These are phyloP conservation scores for Leucoma salicis DNA, from an alignment of 2,888 invertebrate species.

Conservation along the genomic window DNA sequence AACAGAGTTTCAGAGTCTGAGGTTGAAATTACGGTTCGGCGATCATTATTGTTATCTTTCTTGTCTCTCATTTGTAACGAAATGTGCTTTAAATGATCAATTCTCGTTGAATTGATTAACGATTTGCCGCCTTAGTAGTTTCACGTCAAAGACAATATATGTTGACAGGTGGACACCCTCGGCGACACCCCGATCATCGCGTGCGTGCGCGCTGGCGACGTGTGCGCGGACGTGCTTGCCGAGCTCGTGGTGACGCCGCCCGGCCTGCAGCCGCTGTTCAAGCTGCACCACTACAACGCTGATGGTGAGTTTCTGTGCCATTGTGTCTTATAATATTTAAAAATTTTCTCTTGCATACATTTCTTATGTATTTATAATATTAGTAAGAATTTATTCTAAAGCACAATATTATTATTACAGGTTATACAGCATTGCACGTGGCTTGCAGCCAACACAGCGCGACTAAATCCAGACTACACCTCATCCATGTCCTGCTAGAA, in stretches of 20 bases:
- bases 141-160: background rate
- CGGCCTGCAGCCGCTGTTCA: constrained; percentile 52
- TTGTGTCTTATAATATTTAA: no score
- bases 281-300: constrained; percentile 55
- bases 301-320: constrained; percentile 53
- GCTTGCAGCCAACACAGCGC: constrained; percentile 60
- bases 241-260: constrained; percentile 31
- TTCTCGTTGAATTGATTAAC: no score
- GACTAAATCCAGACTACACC: constrained; percentile 40
- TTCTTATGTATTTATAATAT: no score
- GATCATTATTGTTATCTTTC: no score
- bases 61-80: no score
- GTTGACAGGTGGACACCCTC: constrained; percentile 53
- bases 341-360: no score
- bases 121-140: no score
- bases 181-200: constrained; percentile 63
- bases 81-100: no score
- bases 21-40: no score
- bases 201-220: constrained; percentile 63
- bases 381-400: no score
- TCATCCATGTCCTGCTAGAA: constrained; percentile 57
- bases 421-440: constrained; percentile 68
- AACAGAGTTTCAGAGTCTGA: no score
- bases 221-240: constrained; percentile 44
- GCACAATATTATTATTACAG: no score